Base-by-base conservation (phyloP, 2,113 vertebrate species). In the Scatophagus argus region DNA sequence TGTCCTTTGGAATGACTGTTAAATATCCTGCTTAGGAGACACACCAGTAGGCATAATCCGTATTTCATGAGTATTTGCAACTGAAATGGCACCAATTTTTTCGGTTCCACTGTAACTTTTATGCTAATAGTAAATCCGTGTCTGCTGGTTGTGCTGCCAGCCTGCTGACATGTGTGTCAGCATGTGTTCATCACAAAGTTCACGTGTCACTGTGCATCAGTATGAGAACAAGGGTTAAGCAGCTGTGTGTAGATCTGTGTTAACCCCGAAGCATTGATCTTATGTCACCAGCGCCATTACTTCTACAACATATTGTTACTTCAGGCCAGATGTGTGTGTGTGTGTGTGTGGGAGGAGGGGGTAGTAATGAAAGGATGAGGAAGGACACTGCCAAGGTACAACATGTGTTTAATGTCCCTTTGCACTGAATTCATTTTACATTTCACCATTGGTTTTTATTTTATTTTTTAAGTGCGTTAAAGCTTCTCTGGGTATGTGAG, bases 181-280 rank as follows among this genome's bases (percentile, higher is more conserved):
- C 66, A 17, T 81, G 77, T 82, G 65, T 29, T 43, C 66, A 39
- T 89, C 64, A 52, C 73, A 31, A 63, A 14, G 54, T 46, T 39
- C 70, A 60, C 25, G 59, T 86, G 81, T 89, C 87, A 81, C 64
- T 64, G 78, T 73, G 76, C 80, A 79, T 82, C 81, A 83, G 77
- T 79, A 44, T 46, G 73, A 72, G 79, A 80, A 75, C 78, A 74
- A 66, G 71, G 81, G 80, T 89, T 91, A 91, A 90, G 87, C 85
- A 90, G 80, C 88, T 87, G 76, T 71, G 82, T 88, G 88, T 84
- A 84, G 91, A 87, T 93, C 90, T 82, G 87, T 76, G 85, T 93
- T 92, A 90, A 94, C 92, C 91, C 89, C 84, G 82, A 87, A 84
- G 74, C 87, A 95, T 94, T 92, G 94, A 95, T 94, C 89, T 89